Evolutionary conservation across 2,797 vertebrate species (phyloP).

Genomic region (Chelonia mydas): DNA sequence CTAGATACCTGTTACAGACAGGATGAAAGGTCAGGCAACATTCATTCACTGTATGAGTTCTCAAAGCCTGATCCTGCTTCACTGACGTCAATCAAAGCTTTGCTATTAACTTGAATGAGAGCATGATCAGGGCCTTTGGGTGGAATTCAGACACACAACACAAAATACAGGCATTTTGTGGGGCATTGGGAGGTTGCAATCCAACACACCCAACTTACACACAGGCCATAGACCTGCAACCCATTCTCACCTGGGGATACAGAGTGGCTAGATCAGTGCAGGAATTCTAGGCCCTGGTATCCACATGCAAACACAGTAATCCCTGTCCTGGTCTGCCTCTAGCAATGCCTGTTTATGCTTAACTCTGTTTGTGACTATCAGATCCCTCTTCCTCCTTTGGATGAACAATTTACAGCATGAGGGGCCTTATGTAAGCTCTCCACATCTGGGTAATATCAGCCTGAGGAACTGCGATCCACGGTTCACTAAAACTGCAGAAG

Average conservation of each 20-base stretch:
- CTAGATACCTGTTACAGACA: too few relatives aligned
- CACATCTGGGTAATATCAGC: background rate
- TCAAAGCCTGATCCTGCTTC: background rate
- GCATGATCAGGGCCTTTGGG: background rate
- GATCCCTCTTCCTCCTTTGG: background rate
- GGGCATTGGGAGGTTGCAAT: background rate
- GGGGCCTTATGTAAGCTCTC: background rate
- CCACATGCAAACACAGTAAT: background rate
- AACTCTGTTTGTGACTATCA: background rate
- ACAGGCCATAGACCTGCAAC: background rate
- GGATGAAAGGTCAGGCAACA: too few relatives aligned
- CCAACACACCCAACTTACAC: background rate
- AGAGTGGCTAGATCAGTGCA: background rate
- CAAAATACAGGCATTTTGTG: background rate
- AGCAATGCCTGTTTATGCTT: background rate
- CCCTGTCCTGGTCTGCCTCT: background rate
- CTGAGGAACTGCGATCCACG: background rate
- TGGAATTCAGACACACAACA: background rate
- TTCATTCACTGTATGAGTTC: too few relatives aligned
- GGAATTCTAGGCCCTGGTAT: background rate
- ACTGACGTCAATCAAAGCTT: background rate
- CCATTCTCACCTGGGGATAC: background rate
- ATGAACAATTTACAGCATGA: background rate
- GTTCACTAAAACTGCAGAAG: conserved; percentile 21
- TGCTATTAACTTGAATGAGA: fast-evolving